Base-by-base conservation (phyloP, 1,140 invertebrate genomes). In the Hydropsyche tenuis region DNA sequence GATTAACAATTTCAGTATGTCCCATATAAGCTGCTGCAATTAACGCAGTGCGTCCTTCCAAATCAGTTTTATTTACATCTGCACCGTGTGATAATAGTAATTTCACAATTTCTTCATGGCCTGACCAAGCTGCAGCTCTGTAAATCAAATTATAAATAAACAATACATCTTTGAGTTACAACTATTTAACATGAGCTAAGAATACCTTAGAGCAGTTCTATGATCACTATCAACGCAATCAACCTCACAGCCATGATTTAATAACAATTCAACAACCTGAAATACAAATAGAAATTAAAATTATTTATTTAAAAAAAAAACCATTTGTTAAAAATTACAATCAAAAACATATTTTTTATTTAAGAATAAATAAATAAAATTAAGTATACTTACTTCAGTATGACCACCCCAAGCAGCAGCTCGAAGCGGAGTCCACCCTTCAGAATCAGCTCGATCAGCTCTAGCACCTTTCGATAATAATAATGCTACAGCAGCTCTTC, bases 391-490 rank as follows among this genome's bases (percentile, higher is more conserved):
- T 82, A 91, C 90, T 85, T 96, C 94, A 14, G 92, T 94, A 80
- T 97, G 95, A 16, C 96, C 95, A 72, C 94, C 95, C 95, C 95
- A 96, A 37, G 95, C 94, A 22, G 94, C 94, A 9, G 93, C 92
- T 77, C 93, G 85, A 42, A 97, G 83, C 1, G 95, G 94, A 46
- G 95, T 97, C 89, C 96, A 94, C 14, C 93, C 93, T 80, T 97
- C 96, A 27, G 89, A 89, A 84, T 97, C 96, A 6, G 93, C 91
- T 69, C 93, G 91, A 84, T 96, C 93, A 0, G 91, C 87, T 77
- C 88, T 86, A 0, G 95, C 94, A 1, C 93, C 93, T 2, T 91
- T 91, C 0, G 79, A 78, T 3, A 87, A 77, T 37, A 87, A 77
- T 2, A 87, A 83, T 75, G 90, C 91, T 22, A 94, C 92, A 18